Base-by-base conservation (phyloP, 1,140 invertebrate genomes). In the Drosophila pachea region DNA sequence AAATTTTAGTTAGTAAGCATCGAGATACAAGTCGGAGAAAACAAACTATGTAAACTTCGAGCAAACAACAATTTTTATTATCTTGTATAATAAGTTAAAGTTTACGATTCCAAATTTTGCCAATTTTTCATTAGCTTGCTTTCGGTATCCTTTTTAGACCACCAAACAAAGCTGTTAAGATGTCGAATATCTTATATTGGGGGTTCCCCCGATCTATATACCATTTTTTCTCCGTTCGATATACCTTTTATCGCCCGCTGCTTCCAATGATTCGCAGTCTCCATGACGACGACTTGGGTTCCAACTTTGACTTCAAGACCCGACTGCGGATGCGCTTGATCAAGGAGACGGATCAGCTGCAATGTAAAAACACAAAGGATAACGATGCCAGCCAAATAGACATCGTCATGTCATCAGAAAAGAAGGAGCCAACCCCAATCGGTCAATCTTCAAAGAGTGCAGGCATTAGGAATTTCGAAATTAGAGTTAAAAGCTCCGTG, bases 1-100 rank as follows among this genome's bases (percentile, higher is more conserved):
- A 87, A 87, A 35, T 87, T 87, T 68, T 82, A 68, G 7, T 7
- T n/a, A 59, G 43, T 43, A 33, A 14, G 31, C 32, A 1, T 2
- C 29, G 32, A 4, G 11, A 6, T 2, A 29, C 29, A 47, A 9
- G 22, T 59, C 56, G 29, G 29, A 58, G 45, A 48, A 7, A 7
- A 47, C 36, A n/a, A 33, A 35, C 42, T 29, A 47, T 0, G 4
- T 55, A 16, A n/a, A 33, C 29, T 14, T 0, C 4, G 9, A 33
- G 16, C 5, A 11, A 14, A 43, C 12, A 45, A 33, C 45, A 56
- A n/a, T 45, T 56, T 33, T 45, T 43, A 12, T 43, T 43, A 3
- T n/a, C 11, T 43, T 43, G 40, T n/a, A n/a, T 43, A 7, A 6
- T 7, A 43, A 43, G 12, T 43, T 12, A 4, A 2, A 14, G 40